Evolutionary conservation across 2,888 invertebrate species (phyloP).

Genomic region (Cordilura impudica): DNA sequence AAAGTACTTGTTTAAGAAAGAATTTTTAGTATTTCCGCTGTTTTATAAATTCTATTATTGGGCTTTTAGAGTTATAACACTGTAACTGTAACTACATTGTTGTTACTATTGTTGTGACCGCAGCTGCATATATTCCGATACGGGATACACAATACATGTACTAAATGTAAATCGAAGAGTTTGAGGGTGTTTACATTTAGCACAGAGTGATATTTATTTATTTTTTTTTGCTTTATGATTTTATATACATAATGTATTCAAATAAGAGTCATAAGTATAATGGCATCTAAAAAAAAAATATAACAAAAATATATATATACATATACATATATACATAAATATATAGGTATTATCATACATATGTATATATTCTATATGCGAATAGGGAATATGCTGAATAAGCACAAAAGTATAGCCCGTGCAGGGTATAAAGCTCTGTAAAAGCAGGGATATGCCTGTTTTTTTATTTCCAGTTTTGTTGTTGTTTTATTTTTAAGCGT

Average conservation of each 20-base stretch:
- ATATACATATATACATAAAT: constrained; percentile 11
- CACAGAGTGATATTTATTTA: constrained; percentile 56
- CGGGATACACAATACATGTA: constrained; percentile 54
- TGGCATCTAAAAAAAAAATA: constrained; percentile 35
- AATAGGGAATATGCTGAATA: constrained; percentile 58
- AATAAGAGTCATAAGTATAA: constrained; percentile 59
- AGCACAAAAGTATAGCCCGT: constrained; percentile 50
- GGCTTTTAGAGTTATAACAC: no score
- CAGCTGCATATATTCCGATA: constrained; percentile 52
- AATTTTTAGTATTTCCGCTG: no score
- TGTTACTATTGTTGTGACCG: not conserved
- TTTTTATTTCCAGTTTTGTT: constrained; percentile 50
- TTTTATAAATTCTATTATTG: no score
- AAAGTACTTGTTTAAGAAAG: no score
- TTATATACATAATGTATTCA: constrained; percentile 49
- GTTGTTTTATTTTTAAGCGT: constrained; percentile 67
- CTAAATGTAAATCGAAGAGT: constrained; percentile 31
- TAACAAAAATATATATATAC: not conserved
- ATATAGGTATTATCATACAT: constrained; percentile 23
- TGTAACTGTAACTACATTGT: no score
- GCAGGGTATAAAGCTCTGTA: constrained; percentile 29
- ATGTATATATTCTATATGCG: constrained; percentile 32
- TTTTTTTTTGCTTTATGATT: constrained; percentile 35
- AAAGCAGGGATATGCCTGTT: constrained; percentile 51
- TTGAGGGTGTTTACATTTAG: constrained; percentile 64